A percentile compares a stretch with the other conserved stretches of the same genome.
Conservation (phyloP, 2,797 vertebrate genomes). For the Acanthurus leucopareius region DNA sequence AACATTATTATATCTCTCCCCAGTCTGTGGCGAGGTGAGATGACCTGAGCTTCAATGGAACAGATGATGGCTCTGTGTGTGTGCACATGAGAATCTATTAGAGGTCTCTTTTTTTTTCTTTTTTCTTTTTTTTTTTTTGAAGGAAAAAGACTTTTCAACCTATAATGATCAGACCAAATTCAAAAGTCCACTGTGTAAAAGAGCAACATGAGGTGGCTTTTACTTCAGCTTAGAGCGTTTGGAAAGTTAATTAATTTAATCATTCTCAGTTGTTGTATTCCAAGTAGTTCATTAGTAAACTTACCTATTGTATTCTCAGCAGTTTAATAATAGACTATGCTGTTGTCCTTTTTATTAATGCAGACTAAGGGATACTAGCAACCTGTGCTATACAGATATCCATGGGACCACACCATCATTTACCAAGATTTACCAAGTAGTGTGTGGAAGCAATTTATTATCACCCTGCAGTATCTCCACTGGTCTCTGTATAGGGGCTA, state of each 20-base stretch:
- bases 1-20: slow-evolving; percentile 72
- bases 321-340: too few species aligned
- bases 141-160: not conserved
- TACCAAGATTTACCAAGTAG: not conserved
- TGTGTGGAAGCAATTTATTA: not conserved
- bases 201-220: not conserved
- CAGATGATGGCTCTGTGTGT: slow-evolving; percentile 10
- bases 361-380: not conserved
- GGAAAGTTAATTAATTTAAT: not conserved
- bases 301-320: too few species aligned
- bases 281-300: not conserved
- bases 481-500: too few species aligned
- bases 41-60: slow-evolving; percentile 50
- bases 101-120: not conserved
- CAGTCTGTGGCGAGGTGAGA: slow-evolving; percentile 31
- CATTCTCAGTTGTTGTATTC: not conserved
- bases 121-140: too few species aligned
- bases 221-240: not conserved
- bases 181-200: not conserved
- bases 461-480: not conserved
- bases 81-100: not conserved
- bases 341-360: not conserved
- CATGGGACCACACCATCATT: not conserved
- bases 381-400: not conserved
- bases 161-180: not conserved